Evolutionary conservation across 1,140 invertebrate genomes (phyloP).

Genomic region (Hesperophylax magnus): DNA sequence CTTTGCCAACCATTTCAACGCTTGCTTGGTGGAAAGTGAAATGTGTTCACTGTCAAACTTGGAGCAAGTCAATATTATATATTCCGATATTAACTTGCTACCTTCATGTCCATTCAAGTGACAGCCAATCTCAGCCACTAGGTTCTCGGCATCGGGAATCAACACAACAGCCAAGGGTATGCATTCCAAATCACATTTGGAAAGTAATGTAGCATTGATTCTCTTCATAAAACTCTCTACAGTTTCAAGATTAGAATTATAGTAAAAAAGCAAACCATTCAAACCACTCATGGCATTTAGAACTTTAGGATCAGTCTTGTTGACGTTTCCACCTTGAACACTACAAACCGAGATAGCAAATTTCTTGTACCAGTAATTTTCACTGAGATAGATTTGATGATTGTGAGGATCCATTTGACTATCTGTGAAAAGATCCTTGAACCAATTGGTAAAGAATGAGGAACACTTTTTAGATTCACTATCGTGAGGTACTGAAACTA

Average conservation of each 20-base stretch:
- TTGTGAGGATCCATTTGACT: slow-evolving; percentile 60
- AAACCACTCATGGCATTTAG: slow-evolving; percentile 59
- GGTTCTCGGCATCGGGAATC: slow-evolving; percentile 54
- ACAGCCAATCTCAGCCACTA: slow-evolving; percentile 44
- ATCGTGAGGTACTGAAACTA: slow-evolving; percentile 72
- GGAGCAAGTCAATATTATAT: slow-evolving; percentile 61
- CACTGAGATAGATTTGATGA: slow-evolving; percentile 63
- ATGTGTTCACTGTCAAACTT: slow-evolving; percentile 61
- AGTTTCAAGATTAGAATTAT: slow-evolving; percentile 60
- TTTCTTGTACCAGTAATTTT: slow-evolving; percentile 68
- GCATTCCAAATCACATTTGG: slow-evolving; percentile 64
- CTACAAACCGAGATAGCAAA: slow-evolving; percentile 66
- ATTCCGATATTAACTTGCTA: slow-evolving; percentile 62
- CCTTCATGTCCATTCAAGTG: slow-evolving; percentile 54
- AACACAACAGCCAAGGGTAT: slow-evolving; percentile 65
- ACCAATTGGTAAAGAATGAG: slow-evolving; percentile 63
- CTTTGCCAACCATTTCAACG: slow-evolving; percentile 73
- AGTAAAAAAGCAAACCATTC: slow-evolving; percentile 66
- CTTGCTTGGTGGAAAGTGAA: slow-evolving; percentile 66
- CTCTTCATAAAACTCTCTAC: slow-evolving; percentile 61
- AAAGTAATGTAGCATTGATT: slow-evolving; percentile 65
- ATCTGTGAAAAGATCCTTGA: slow-evolving; percentile 63
- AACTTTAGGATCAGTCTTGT: slow-evolving; percentile 53
- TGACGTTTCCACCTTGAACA: slow-evolving; percentile 59
- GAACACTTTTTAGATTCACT: slow-evolving; percentile 63